Evolutionary conservation across 2,797 vertebrate species (phyloP).

Genomic region (Peromyscus aztecus): DNA sequence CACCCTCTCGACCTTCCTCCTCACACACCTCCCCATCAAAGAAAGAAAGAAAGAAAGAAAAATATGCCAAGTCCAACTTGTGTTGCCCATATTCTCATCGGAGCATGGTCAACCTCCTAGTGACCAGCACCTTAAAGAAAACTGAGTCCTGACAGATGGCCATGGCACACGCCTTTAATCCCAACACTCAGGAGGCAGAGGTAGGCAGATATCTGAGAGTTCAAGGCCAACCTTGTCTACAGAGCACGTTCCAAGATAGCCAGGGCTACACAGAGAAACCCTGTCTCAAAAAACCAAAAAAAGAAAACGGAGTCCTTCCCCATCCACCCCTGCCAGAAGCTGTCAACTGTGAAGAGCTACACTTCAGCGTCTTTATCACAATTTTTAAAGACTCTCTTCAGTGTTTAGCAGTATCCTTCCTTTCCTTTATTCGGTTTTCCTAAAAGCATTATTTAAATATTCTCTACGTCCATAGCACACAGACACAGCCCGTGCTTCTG

Average conservation of each 20-base stretch:
- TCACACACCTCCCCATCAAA: too few species aligned
- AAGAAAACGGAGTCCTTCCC: background rate
- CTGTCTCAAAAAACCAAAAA: background rate
- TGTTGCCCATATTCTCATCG: background rate
- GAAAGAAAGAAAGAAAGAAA: background rate
- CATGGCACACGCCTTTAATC: background rate
- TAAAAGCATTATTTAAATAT: constrained; percentile 26
- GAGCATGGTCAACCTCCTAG: background rate
- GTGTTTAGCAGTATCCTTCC: background rate
- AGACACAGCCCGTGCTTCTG: background rate
- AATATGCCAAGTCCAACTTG: background rate
- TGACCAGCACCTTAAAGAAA: background rate
- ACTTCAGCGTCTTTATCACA: background rate
- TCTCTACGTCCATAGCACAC: background rate
- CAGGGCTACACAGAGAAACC: background rate
- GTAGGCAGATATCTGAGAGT: background rate
- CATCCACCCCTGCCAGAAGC: background rate
- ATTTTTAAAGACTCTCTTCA: background rate
- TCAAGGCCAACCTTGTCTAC: background rate
- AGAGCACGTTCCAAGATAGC: background rate
- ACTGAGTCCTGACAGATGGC: background rate
- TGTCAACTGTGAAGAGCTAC: background rate
- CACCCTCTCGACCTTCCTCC: background rate
- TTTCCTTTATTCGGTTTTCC: background rate
- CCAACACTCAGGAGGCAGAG: background rate